Conservation (phyloP, 2,888 invertebrate genomes). For the Callosobruchus maculatus region DNA sequence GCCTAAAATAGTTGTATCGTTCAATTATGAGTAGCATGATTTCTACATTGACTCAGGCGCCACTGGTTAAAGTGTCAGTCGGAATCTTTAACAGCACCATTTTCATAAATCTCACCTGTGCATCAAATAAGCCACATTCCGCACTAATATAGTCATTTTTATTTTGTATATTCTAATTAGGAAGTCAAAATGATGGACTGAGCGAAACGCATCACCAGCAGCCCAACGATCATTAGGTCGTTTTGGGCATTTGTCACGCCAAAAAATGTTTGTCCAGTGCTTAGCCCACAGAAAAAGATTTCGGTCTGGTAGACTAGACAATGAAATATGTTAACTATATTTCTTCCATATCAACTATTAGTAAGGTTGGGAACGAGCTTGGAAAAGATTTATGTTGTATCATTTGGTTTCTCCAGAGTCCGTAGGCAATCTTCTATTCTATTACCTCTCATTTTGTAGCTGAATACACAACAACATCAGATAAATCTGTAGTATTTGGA, state of each 20-base stretch:
- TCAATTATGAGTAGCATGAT: no score
- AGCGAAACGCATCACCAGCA: background rate
- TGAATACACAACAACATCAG: no score
- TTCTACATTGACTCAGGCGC: no score
- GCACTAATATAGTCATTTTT: background rate
- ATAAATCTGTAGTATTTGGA: no score
- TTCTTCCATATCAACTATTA: background rate
- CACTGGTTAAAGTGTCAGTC: background rate
- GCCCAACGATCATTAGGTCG: background rate
- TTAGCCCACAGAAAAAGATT: background rate
- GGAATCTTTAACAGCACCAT: background rate
- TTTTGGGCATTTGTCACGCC: background rate
- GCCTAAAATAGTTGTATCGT: no score
- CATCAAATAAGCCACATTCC: background rate
- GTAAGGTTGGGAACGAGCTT: background rate
- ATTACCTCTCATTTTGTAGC: no score
- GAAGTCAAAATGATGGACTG: background rate
- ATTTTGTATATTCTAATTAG: background rate
- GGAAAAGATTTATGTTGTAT: background rate
- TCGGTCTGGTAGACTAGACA: background rate
- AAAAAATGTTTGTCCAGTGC: background rate
- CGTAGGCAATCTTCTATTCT: no score
- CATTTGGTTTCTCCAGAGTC: no score
- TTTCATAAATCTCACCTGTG: background rate
- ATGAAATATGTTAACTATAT: background rate